Evolutionary conservation across 2,113 vertebrate species (phyloP).

Genomic region (Lates calcarifer): DNA sequence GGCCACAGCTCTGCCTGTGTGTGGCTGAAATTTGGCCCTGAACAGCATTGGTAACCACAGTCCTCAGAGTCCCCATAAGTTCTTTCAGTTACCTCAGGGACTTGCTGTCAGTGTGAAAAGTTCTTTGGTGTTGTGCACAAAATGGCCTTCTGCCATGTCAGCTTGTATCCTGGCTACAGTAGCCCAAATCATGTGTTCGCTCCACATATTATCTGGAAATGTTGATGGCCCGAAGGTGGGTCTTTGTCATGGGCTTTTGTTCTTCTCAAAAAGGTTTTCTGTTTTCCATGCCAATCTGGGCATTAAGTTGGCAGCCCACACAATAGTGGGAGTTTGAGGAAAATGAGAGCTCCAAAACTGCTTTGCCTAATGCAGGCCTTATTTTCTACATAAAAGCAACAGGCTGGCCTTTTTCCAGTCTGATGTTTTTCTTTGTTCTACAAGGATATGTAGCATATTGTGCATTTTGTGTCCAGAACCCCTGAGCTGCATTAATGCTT

Average conservation of each 20-base stretch:
- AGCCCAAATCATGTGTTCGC: constrained; percentile 40
- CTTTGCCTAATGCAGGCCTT: constrained; percentile 20
- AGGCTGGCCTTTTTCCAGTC: constrained; percentile 12
- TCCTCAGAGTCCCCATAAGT: constrained; percentile 8
- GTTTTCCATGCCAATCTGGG: constrained; percentile 47
- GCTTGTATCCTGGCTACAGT: constrained; percentile 56
- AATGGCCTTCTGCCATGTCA: constrained; percentile 38
- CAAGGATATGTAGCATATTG: not conserved
- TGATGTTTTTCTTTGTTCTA: constrained; percentile 26
- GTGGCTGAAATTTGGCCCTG: constrained; percentile 3
- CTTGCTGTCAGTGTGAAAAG: constrained; percentile 9
- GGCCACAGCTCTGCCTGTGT: not conserved
- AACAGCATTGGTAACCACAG: not conserved
- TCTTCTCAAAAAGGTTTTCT: constrained; percentile 50
- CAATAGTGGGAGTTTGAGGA: constrained; percentile 18
- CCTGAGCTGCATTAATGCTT: not conserved
- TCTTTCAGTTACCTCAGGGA: constrained; percentile 14
- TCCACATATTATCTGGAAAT: constrained; percentile 35
- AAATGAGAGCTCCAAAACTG: constrained; percentile 25
- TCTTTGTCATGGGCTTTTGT: constrained; percentile 55
- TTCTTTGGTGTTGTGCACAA: constrained; percentile 18
- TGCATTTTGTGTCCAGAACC: not conserved
- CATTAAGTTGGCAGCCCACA: constrained; percentile 32
- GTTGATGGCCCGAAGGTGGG: constrained; percentile 36
- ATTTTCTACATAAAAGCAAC: constrained; percentile 47